Evolutionary conservation across 2,113 vertebrate genomes (phyloP).

Genomic region (Catharus bicknelli): DNA sequence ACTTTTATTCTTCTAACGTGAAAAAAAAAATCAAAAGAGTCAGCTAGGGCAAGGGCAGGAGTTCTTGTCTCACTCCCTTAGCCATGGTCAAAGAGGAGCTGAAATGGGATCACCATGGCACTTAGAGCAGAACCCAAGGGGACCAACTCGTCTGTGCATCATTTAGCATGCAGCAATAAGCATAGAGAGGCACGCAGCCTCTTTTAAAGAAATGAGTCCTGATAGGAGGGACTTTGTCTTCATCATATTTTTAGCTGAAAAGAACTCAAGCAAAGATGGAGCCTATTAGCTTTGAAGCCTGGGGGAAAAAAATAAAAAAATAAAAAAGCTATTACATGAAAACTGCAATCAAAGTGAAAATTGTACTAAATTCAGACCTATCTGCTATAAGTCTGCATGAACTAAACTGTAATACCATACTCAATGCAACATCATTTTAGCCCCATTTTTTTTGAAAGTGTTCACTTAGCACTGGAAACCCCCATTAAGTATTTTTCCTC

Average conservation of each 20-base stretch:
- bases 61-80: background rate
- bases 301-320: background rate
- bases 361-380: background rate
- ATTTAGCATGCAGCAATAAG: background rate
- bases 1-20: background rate
- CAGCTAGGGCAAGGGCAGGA: background rate
- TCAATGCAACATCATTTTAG: background rate
- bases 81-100: background rate
- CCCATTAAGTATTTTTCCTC: background rate
- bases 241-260: background rate
- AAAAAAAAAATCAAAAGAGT: background rate
- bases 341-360: background rate
- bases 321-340: fast-evolving
- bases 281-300: background rate
- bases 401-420: background rate
- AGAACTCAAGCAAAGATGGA: background rate
- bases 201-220: background rate
- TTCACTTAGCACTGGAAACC: background rate
- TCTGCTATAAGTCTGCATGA: background rate
- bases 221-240: background rate
- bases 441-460: background rate
- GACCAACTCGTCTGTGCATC: background rate
- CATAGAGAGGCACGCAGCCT: background rate
- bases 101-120: background rate
- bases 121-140: background rate